Evolutionary conservation across 2,888 invertebrate species (phyloP), one percentile per base, ranked within the genome.

Genomic region (Troides helena): DNA sequence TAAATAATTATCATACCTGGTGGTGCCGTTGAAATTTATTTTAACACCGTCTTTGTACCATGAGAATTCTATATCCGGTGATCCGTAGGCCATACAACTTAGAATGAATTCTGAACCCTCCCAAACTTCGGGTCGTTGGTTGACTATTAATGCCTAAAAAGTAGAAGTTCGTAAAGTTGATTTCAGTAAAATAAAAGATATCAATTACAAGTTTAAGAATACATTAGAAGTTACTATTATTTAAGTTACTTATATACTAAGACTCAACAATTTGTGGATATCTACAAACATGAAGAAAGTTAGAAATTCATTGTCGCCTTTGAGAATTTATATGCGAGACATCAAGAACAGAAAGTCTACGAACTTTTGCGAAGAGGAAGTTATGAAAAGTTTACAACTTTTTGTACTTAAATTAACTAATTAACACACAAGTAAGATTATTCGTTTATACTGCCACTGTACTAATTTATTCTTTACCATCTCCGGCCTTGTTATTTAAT

Each of bases 1-100:
- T 5, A 30, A 46, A 46, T 14, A 46, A 46, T 46, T 46, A 4
- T 68, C 74, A 91, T 87, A 89, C 97, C 96, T 95, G 64, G 94
- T 95, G 21, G 96, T 95, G 75, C 94, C 94, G 72, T 95, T 95
- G 77, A 95, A 95, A 85, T 97, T 96, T 72, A 97, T 95, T 75
- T 94, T 93, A 74, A 95, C 93, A 7, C 95, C 95, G 80, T 97
- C 97, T 85, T 97, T 97, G 90, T 95, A 96, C 97, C 97, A 97
- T 46, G 94, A 94, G 83, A 97, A 97, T 68, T 92, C 93, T 81
- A 96, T 95, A 74, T 94, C 93, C 0, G 95, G 94, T 61, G 96
- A 96, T 66, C 97, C 97, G 80, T 96, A 95, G 30, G 96, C 96
- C 75, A 95, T 93, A 81, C 97, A 97, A 66, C 95, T 95, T 74